Conservation (phyloP, 2,888 invertebrate species). For the Adelphocoris suturalis region DNA sequence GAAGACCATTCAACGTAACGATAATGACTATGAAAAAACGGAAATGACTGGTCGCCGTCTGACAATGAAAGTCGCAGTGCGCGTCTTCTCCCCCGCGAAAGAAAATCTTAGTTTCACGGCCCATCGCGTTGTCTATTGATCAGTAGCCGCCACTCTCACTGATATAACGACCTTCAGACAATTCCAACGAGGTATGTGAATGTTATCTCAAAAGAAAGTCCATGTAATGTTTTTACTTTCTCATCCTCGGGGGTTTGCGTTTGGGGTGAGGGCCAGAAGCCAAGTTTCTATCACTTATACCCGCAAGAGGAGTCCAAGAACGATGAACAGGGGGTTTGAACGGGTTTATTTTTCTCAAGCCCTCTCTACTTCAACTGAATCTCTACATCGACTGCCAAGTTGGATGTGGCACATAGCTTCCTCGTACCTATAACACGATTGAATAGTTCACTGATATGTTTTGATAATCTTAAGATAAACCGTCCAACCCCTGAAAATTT, state of each 20-base stretch:
- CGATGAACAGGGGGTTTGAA: neutral
- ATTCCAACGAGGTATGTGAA: conserved; percentile 19
- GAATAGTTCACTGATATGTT: too few species aligned
- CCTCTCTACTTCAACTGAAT: too few species aligned
- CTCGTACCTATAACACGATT: too few species aligned
- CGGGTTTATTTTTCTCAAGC: neutral
- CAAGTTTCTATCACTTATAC: neutral
- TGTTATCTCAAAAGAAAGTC: conserved; percentile 5
- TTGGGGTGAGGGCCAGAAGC: neutral
- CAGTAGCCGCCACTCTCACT: conserved; percentile 5
- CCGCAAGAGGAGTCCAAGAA: neutral
- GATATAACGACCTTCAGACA: conserved; percentile 26
- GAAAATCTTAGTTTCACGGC: conserved; percentile 1
- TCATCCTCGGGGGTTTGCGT: neutral
- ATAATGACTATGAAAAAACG: neutral
- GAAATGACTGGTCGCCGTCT: neutral
- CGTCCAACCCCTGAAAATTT: too few species aligned
- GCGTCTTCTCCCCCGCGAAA: neutral
- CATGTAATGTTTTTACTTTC: neutral
- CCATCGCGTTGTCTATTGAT: neutral
- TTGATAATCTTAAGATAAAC: too few species aligned
- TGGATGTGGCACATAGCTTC: too few species aligned
- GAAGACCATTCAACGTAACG: too few species aligned
- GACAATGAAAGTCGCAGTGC: neutral
- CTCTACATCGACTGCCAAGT: too few species aligned